These are phyloP conservation scores for Enteromius trimaculatus DNA, from an alignment of 2,797 vertebrate species.

Conservation along the genomic window DNA sequence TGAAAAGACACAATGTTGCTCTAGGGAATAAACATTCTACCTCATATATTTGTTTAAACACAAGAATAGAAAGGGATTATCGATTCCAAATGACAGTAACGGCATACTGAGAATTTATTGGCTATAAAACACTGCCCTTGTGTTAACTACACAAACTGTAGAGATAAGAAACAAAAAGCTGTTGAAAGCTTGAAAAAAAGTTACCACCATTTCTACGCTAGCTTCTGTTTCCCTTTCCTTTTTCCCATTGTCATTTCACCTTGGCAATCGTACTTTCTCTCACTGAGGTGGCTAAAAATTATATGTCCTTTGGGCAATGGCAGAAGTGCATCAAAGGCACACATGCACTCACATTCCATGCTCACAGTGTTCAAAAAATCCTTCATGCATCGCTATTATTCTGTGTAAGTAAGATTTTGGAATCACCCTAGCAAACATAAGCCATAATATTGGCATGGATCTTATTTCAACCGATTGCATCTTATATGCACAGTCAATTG, in stretches of 20 bases:
- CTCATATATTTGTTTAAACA: not conserved
- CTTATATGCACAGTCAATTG: not conserved
- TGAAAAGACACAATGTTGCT: not conserved
- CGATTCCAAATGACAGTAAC: not conserved
- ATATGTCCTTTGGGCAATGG: conserved; percentile 20
- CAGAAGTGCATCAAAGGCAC: conserved; percentile 32
- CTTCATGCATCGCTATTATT: not conserved
- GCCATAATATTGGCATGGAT: not conserved
- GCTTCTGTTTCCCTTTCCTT: conserved; percentile 50
- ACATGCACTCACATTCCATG: conserved; percentile 23
- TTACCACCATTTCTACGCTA: not conserved
- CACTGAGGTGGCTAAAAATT: conserved; percentile 22
- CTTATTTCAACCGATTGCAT: not conserved
- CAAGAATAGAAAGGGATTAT: not conserved
- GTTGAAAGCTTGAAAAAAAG: not conserved
- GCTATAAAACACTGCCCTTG: not conserved
- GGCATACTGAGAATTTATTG: too few species aligned
- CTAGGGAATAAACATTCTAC: not conserved
- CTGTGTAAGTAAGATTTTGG: not conserved
- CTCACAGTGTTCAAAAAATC: not conserved
- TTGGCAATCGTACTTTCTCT: conserved; percentile 28
- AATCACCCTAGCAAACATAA: not conserved
- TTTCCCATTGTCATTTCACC: conserved; percentile 43
- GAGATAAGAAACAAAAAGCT: conserved; percentile 6
- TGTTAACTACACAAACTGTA: not conserved